Percentiles rank a stretch among this genome's conserved stretches.
Evolutionary conservation across 2,113 vertebrate species (phyloP).

Genomic region (Oreochromis niloticus): DNA sequence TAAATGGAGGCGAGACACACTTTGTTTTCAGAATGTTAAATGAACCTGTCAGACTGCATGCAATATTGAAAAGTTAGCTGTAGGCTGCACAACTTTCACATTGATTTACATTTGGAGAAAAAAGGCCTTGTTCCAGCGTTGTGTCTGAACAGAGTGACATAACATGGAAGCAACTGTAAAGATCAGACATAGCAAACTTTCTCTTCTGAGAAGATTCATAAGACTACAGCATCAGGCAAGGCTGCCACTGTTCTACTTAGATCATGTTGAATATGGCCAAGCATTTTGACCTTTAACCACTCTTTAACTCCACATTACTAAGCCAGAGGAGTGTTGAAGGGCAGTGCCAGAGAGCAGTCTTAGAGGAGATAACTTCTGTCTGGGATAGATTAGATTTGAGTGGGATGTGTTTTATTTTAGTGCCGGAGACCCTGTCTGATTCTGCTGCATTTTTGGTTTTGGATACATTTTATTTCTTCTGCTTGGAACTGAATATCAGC

Average conservation of each 20-base stretch:
- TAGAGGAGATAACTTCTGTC: background rate
- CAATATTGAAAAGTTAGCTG: constrained; percentile 26
- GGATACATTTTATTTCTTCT: background rate
- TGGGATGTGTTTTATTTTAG: constrained; percentile 4
- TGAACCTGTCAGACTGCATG: constrained; percentile 5
- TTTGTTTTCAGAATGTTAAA: constrained; percentile 6
- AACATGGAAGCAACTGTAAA: background rate
- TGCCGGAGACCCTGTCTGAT: background rate
- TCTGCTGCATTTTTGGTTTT: background rate
- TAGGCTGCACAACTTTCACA: background rate
- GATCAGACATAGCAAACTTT: background rate
- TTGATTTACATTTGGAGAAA: background rate
- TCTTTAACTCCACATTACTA: background rate
- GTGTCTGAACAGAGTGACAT: background rate
- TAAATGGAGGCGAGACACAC: background rate
- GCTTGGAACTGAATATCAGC: background rate
- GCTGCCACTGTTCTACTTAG: background rate
- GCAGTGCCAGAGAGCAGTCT: background rate
- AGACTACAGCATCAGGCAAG: background rate
- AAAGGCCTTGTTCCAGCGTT: background rate
- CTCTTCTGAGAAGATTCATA: background rate
- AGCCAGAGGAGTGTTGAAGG: background rate
- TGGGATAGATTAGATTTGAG: background rate
- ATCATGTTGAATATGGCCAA: background rate
- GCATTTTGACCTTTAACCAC: background rate